Conservation (phyloP, 2,888 invertebrate species). For the Synergus laeviventris region DNA sequence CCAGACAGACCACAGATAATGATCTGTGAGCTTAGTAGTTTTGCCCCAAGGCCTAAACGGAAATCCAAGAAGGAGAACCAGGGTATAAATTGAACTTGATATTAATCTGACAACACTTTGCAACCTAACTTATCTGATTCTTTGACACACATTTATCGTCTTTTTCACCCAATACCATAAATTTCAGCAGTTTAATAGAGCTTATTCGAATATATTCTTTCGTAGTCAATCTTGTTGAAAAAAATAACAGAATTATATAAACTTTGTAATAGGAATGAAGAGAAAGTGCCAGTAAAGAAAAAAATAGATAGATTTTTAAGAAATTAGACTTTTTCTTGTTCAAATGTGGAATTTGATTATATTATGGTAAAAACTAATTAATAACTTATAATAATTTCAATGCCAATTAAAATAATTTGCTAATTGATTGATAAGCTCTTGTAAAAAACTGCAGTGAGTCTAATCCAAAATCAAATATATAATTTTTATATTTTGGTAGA, state of each 20-base stretch:
- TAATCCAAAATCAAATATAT: too few species aligned
- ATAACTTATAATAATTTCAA: too few species aligned
- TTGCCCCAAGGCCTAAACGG: not conserved
- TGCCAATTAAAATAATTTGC: too few species aligned
- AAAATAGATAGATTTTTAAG: not conserved
- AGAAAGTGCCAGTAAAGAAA: not conserved
- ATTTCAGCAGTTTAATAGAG: not conserved
- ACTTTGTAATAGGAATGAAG: not conserved
- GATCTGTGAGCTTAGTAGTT: not conserved
- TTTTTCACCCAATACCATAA: not conserved
- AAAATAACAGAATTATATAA: not conserved
- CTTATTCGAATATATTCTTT: not conserved
- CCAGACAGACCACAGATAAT: not conserved
- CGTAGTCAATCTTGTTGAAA: not conserved
- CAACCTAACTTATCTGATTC: not conserved
- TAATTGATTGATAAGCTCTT: too few species aligned
- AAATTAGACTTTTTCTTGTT: too few species aligned
- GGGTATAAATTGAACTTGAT: conserved; percentile 9
- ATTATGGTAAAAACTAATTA: too few species aligned
- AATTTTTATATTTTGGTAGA: too few species aligned
- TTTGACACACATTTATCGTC: not conserved
- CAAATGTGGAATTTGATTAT: too few species aligned
- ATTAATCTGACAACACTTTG: conserved; percentile 1
- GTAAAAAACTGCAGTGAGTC: too few species aligned
- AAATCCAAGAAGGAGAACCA: not conserved